These are phyloP conservation scores for Penaeus monodon DNA, from an alignment of 2,888 invertebrate species.

Conservation along the genomic window DNA sequence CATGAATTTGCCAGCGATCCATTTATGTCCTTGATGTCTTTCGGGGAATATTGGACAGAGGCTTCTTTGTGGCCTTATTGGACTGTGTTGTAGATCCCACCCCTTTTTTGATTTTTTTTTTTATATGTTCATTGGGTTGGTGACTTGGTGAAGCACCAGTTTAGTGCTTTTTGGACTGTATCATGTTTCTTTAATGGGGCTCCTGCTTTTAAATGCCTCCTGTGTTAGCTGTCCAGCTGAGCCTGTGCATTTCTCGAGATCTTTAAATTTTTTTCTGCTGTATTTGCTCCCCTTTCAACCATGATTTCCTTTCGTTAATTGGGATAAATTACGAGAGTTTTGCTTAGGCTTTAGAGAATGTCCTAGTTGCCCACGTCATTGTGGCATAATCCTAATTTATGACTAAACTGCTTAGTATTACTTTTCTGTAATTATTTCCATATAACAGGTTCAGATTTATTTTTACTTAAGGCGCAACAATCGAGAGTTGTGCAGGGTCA, in stretches of 20 bases:
- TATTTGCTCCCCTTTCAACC: not conserved
- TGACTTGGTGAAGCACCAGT: constrained; percentile 25
- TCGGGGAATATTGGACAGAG: constrained; percentile 40
- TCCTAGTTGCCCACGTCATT: not conserved
- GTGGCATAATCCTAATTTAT: not conserved
- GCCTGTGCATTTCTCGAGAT: constrained; percentile 31
- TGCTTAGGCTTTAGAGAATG: constrained; percentile 9
- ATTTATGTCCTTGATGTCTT: constrained; percentile 50
- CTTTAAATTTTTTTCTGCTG: constrained; percentile 3
- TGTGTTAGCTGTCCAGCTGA: constrained; percentile 30
- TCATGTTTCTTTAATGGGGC: constrained; percentile 34
- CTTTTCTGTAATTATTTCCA: not conserved
- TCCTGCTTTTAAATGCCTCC: constrained; percentile 36
- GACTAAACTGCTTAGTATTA: constrained; percentile 2
- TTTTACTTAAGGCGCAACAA: constrained; percentile 16
- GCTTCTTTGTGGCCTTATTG: constrained; percentile 5
- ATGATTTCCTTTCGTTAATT: not conserved
- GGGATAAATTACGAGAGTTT: constrained; percentile 1
- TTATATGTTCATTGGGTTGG: constrained; percentile 19
- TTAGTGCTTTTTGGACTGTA: constrained; percentile 30
- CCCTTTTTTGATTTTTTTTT: constrained; percentile 35
- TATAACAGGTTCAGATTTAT: constrained; percentile 5
- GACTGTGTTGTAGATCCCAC: constrained; percentile 42
- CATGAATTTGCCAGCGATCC: constrained; percentile 44
- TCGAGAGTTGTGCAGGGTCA: constrained; percentile 32